Conservation (phyloP, 2,113 vertebrate genomes). For the Neomonachus schauinslandi region DNA sequence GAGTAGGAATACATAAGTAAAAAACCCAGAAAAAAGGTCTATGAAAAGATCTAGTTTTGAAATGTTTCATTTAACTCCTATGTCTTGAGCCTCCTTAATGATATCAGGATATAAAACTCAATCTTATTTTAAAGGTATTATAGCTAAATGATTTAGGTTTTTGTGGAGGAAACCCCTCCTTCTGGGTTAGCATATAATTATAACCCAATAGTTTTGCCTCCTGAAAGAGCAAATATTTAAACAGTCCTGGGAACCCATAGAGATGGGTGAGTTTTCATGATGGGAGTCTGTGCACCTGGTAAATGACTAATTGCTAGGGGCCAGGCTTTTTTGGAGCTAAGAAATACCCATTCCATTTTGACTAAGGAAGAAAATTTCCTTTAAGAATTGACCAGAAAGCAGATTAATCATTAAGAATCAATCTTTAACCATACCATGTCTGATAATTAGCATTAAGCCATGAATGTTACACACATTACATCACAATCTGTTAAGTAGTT, state of each 20-base stretch:
- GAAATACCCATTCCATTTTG: conserved; percentile 42
- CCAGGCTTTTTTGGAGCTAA: conserved; percentile 43
- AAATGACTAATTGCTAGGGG: conserved; percentile 12
- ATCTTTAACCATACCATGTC: conserved; percentile 17
- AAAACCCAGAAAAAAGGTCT: not conserved
- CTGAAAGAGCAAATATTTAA: conserved; percentile 29
- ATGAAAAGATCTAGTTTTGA: not conserved
- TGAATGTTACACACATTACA: not conserved
- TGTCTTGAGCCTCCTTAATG: not conserved
- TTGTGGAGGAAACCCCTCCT: not conserved
- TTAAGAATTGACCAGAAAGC: conserved; percentile 18
- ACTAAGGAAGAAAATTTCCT: conserved; percentile 35
- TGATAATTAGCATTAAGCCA: conserved; percentile 33
- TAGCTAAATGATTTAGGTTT: not conserved
- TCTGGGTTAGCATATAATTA: not conserved
- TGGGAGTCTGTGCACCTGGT: not conserved
- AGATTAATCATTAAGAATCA: conserved; percentile 48
- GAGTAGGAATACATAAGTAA: not conserved
- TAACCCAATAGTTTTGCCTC: not conserved
- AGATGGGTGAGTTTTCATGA: not conserved
- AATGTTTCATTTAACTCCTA: not conserved
- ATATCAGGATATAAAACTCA: not conserved
- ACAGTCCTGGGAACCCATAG: not conserved
- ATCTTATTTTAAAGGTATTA: not conserved
- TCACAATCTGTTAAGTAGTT: not conserved